Base-by-base conservation (phyloP, 2,888 invertebrate genomes). In the Drosophila meridiana region DNA sequence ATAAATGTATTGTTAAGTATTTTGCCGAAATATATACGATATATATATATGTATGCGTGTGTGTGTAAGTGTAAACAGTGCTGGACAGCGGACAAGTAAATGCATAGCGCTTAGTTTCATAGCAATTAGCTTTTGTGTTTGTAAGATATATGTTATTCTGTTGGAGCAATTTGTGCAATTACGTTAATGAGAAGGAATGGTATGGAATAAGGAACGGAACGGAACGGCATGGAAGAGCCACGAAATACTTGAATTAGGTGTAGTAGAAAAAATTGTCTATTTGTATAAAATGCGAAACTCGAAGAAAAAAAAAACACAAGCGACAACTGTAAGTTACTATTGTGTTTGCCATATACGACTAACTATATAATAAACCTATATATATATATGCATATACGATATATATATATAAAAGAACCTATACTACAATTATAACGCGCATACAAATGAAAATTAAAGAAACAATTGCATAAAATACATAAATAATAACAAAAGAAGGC, bases 291-390 rank as follows among this genome's bases (percentile, higher is more conserved):
- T 32, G 62, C 78, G 60, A 73, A 62, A 66, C 52, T 67, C 6
- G n/a, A 40, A 40, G 14, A 42, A 42, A 60, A 53, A 67, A 42
- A 42, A 60, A 59, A 69, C 70, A 76, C 75, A 76, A 78, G 74
- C 83, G 79, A 85, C 71, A 73, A 84, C 86, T 84, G 83, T 86
- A 88, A 88, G 87, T 88, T 88, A 88, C 87, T 85, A 88, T 80
- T 85, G 87, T 88, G 87, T 88, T 52, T 88, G 87, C 89, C 89
- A 76, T 86, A 76, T 74, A 75, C 61, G 67, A 57, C 74, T 67
- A 76, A 50, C 70, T 70, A 58, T 59, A 71, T 65, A 65, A 45
- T 34, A 76, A 42, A 59, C 45, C 55, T 66, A 65, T 73, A 68
- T 69, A 69, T 62, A 67, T 66, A 73, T 66, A 82, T 28, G 71